Conservation (phyloP, 2,113 vertebrate genomes). For the Pyrgilauda ruficollis region DNA sequence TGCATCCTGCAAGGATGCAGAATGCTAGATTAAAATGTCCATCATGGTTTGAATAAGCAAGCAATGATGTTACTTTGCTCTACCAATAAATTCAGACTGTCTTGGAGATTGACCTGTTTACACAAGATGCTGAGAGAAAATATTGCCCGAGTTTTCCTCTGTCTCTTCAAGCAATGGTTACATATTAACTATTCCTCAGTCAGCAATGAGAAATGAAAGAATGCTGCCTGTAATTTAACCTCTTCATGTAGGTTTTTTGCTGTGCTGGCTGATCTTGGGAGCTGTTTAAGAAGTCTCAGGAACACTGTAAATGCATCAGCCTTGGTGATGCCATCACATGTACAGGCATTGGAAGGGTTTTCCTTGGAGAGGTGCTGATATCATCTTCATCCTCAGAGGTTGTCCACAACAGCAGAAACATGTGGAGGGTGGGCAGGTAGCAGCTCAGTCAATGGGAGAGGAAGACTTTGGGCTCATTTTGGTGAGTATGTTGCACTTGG, state of each 20-base stretch:
- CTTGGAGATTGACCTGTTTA: conserved; percentile 28
- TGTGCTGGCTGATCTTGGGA: neutral
- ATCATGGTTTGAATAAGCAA: neutral
- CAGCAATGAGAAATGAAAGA: neutral
- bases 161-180: neutral
- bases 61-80: neutral
- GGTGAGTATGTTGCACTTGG: rapidly evolving
- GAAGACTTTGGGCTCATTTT: neutral
- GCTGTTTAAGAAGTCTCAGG: neutral
- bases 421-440: neutral
- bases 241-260: neutral
- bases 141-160: neutral
- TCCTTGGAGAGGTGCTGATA: neutral
- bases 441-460: neutral
- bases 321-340: rapidly evolving
- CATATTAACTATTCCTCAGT: neutral
- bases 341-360: neutral
- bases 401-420: neutral
- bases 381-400: neutral
- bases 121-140: neutral
- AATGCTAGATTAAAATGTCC: neutral
- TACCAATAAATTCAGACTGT: neutral
- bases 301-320: neutral
- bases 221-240: neutral
- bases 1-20: neutral